Conservation (phyloP, 1,140 invertebrate species). For the Drosophila sp. region DNA sequence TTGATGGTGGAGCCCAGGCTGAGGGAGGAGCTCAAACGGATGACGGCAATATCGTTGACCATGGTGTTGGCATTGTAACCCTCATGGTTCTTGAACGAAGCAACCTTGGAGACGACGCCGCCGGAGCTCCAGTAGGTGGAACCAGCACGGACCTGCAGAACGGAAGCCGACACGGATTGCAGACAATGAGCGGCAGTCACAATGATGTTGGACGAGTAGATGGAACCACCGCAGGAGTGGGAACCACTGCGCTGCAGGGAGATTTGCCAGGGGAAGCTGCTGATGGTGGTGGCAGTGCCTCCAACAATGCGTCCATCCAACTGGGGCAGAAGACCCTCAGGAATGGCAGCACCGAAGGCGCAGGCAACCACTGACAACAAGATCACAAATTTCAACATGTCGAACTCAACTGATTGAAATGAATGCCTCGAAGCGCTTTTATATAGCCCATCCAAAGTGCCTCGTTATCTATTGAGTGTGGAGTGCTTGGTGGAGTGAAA, state of each 20-base stretch:
- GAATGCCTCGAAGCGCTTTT: neutral
- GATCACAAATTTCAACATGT: constrained; percentile 3
- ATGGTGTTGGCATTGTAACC: constrained; percentile 10
- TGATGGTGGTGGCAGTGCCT: constrained; percentile 1
- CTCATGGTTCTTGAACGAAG: neutral
- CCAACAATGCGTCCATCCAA: constrained; percentile 4
- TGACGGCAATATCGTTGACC: constrained; percentile 8
- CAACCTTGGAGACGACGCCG: constrained; percentile 1
- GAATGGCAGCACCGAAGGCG: constrained; percentile 1
- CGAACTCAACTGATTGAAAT: neutral
- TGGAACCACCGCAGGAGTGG: constrained; percentile 4
- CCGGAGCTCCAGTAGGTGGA: constrained; percentile 2
- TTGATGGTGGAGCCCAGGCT: neutral
- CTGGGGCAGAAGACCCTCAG: neutral
- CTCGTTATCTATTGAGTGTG: neutral
- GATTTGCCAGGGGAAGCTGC: constrained; percentile 3
- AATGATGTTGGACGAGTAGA: neutral
- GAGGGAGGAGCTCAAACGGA: neutral
- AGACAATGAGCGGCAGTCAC: constrained; percentile 4
- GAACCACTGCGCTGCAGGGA: neutral
- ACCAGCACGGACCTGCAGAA: neutral
- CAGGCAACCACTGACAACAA: neutral
- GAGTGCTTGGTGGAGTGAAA: neutral
- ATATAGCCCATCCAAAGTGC: neutral
- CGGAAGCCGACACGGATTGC: neutral